Conservation (phyloP, 92 coral and sea anemone species). For the Umimayanthus chanpuru region DNA sequence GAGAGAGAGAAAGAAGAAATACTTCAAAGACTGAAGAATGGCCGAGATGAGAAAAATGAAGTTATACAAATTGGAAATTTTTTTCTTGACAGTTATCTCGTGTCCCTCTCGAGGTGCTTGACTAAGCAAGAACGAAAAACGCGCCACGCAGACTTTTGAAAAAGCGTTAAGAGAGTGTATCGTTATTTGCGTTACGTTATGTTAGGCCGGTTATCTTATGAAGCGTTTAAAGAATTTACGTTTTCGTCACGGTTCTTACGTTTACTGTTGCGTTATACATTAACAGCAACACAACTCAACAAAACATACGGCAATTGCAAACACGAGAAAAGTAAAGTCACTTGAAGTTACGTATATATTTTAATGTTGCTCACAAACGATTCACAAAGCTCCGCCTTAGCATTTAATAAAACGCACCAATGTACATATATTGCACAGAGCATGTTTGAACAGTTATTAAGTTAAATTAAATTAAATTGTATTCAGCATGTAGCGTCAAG, state of each 20-base stretch:
- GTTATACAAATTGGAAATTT: neutral
- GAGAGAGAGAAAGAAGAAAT: slow-evolving; percentile 20
- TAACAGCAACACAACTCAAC: neutral
- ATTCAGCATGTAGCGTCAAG: too few species aligned
- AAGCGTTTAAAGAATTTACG: neutral
- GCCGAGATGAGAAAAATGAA: neutral
- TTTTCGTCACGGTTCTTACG: neutral
- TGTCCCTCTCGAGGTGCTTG: neutral
- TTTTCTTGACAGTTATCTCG: neutral
- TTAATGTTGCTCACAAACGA: too few species aligned
- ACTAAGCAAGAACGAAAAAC: neutral
- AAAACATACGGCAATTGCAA: neutral
- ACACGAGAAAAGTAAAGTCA: too few species aligned
- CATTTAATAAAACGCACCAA: neutral
- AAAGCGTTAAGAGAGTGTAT: neutral
- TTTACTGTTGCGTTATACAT: neutral
- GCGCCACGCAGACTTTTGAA: neutral
- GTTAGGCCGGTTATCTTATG: neutral
- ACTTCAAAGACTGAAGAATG: slow-evolving; percentile 7
- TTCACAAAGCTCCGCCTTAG: too few species aligned
- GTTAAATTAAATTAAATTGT: too few species aligned
- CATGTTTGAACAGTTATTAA: neutral
- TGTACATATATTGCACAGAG: neutral
- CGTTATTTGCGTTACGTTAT: neutral
- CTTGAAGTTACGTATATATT: too few species aligned